Evolutionary conservation across 2,113 vertebrate genomes (phyloP).

Genomic region (Panthera uncia): DNA sequence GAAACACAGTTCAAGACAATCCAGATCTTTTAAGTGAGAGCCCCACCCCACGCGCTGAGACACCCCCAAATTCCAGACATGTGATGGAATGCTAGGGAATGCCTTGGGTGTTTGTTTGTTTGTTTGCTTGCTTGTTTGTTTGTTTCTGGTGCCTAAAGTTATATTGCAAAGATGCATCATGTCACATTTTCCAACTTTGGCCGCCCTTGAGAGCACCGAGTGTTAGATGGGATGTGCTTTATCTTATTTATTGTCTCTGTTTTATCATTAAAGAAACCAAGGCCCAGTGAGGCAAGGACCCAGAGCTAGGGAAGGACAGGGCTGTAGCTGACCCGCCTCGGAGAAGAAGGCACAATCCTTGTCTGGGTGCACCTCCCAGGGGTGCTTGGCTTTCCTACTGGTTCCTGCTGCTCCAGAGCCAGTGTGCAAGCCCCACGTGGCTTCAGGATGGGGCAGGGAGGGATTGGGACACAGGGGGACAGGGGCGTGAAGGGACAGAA

Average conservation of each 20-base stretch:
- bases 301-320: not conserved
- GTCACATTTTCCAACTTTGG: not conserved
- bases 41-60: not conserved
- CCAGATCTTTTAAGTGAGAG: not conserved
- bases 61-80: fast-evolving
- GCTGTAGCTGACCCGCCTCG: not conserved
- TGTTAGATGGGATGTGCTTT: not conserved
- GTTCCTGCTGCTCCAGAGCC: not conserved
- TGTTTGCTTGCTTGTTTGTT: not conserved
- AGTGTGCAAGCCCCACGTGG: fast-evolving
- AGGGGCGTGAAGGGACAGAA: not conserved
- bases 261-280: not conserved
- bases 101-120: not conserved
- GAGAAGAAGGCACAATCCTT: not conserved
- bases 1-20: not conserved
- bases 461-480: not conserved
- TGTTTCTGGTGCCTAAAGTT: not conserved
- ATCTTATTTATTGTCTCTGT: not conserved
- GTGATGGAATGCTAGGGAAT: fast-evolving
- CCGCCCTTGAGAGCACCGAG: not conserved
- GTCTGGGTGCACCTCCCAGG: not conserved
- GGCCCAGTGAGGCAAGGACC: not conserved
- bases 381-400: fast-evolving
- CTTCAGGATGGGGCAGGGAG: not conserved
- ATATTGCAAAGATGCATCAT: fast-evolving